These are phyloP conservation scores for Diceros bicornis DNA, from an alignment of 2,797 vertebrate species.

Conservation along the genomic window DNA sequence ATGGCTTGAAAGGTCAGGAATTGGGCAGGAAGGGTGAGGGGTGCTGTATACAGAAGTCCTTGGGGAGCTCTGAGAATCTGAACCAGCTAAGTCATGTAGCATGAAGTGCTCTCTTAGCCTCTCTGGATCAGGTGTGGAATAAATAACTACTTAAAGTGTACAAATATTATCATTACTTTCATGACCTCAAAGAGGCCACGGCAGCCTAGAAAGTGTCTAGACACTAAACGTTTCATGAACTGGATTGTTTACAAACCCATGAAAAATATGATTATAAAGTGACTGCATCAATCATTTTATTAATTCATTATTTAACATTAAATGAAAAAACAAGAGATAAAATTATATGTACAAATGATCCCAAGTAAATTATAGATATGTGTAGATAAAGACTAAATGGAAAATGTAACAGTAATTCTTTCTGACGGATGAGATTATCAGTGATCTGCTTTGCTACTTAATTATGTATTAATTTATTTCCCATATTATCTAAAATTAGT, in stretches of 20 bases:
- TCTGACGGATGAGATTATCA: not conserved
- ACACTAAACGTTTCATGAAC: not conserved
- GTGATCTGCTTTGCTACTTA: not conserved
- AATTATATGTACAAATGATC: not conserved
- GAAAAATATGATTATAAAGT: not conserved
- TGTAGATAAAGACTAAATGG: not conserved
- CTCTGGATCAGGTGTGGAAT: not conserved
- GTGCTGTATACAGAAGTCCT: not conserved
- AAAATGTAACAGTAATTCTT: not conserved
- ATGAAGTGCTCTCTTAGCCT: not conserved
- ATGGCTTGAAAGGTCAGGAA: not conserved
- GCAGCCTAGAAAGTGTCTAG: not conserved
- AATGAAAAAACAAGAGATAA: not conserved
- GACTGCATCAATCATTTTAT: not conserved
- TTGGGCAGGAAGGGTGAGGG: not conserved
- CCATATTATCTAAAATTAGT: not conserved
- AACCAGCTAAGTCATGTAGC: not conserved
- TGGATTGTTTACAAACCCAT: not conserved
- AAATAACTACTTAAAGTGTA: not conserved
- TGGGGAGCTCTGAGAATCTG: not conserved
- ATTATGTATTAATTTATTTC: not conserved
- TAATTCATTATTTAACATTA: not conserved
- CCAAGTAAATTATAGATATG: not conserved
- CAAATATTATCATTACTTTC: not conserved
- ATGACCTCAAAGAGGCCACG: not conserved